Base-by-base conservation (phyloP, 2,797 vertebrate genomes). In the Siniperca scherzeri region DNA sequence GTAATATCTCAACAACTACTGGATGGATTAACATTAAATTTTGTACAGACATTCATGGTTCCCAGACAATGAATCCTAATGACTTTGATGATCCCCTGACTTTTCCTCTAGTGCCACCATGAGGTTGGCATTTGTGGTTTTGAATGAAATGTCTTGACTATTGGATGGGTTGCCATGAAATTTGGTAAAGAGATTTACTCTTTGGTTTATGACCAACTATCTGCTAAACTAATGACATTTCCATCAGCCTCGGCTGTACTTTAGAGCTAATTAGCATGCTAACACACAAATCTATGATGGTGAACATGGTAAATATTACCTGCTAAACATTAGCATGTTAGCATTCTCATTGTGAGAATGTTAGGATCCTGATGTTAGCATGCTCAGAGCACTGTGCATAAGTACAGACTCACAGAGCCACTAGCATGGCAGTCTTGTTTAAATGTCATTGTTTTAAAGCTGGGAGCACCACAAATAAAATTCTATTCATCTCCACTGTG, bases 1-100 rank as follows among this genome's bases (percentile, higher is more conserved):
- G 36, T 57, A 17, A 67, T 70, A 70, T 69, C 65, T 74, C 36
- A 14, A 57, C 19, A 50, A 19, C 50, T 70, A 30, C 36, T 52
- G 33, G 46, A 53, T 52, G 16, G 44, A 33, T 48, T 38, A 9
- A 21, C 19, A 30, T 52, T 6, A 25, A 27, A 50, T 14, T 66
- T 52, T 7, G 53, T 13, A 30, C 27, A 21, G 11, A 21, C 36
- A 22, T 27, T 27, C 27, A 27, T 44, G 13, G 4, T 21, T 11
- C 7, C 12, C 56, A n/a, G 66, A 17, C 5, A 8, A 53, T 27
- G 38, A 42, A 38, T 44, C 8, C 1, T 22, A 30, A 22, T n/a
- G 12, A 75, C 48, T 19, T 48, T 50, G 25, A n/a, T 44, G 5
- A 70, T 27, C 33, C 3, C 22, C 33, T 42, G 13, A 17, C 33